Evolutionary conservation across 1,140 invertebrate genomes (phyloP), one percentile per base, ranked within the genome.

Genomic region (Phocides pigmalion): DNA sequence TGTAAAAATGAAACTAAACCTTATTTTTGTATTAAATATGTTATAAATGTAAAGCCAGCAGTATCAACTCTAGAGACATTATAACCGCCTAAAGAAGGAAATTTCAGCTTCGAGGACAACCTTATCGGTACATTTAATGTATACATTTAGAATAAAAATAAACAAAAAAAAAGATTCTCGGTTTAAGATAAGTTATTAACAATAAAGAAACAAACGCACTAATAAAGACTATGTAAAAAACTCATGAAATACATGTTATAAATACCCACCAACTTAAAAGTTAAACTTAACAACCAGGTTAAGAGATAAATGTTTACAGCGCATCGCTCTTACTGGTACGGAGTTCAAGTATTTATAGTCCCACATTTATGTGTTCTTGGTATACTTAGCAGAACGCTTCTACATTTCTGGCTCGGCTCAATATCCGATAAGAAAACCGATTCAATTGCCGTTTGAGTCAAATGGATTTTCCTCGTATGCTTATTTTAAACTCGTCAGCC

Each of bases 351-450:
- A 47, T 47, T 47, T 47, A 22, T 47, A 22, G 19, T 15, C 4
- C 1, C 17, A 47, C 44, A 12, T 47, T 44, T 47, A 47, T 47
- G 44, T 22, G 44, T 47, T 47, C 44, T n/a, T 47, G 44, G 19
- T 35, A 35, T 47, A 47, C 44, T 22, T 22, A 19, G 41, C 12
- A 35, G 9, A 11, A 47, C 41, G 6, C 19, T 20, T 16, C 15
- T 22, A 19, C 19, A 47, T 20, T 47, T 19, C 44, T 47, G 44
- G 44, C 44, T 12, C 44, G 44, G 22, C 44, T 47, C 19, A 47
- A 22, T 47, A 47, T 22, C 44, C 19, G 44, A 47, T 47, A 47
- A 47, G 44, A 47, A 22, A 28, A 28, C 25, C 44, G 22, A 47
- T 47, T 47, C 44, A 20, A 47, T 22, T 22, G 4, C 44, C 2